Evolutionary conservation across 1,140 invertebrate species (phyloP).

Genomic region (Drosophila ohnishii): DNA sequence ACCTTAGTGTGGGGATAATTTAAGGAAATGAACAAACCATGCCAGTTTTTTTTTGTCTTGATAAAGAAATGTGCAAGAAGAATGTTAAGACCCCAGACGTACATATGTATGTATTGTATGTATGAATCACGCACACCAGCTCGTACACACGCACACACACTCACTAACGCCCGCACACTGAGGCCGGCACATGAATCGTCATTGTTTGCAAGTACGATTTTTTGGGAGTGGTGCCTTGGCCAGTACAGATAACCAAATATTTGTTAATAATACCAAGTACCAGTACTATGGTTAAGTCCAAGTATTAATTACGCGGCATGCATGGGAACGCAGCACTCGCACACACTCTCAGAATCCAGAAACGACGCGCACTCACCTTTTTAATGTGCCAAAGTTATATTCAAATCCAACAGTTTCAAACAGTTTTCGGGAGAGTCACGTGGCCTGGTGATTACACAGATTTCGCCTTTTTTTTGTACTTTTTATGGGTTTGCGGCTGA

Average conservation of each 20-base stretch:
- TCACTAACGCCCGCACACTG: slow-evolving; percentile 12
- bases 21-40: slow-evolving; percentile 58
- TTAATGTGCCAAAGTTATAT: slow-evolving; percentile 16
- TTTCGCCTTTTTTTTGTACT: neutral
- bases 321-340: slow-evolving; percentile 26
- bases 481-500: slow-evolving; percentile 15
- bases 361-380: slow-evolving; percentile 59
- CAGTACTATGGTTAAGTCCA: slow-evolving; percentile 1
- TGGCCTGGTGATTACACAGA: neutral
- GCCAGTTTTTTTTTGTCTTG: slow-evolving; percentile 44
- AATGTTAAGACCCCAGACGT: slow-evolving; percentile 45
- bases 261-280: slow-evolving; percentile 21
- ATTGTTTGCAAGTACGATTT: slow-evolving; percentile 42
- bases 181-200: slow-evolving; percentile 63
- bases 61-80: slow-evolving; percentile 69
- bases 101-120: slow-evolving; percentile 6
- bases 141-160: slow-evolving; percentile 23
- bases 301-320: slow-evolving; percentile 25
- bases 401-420: neutral
- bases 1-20: slow-evolving; percentile 57
- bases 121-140: slow-evolving; percentile 68
- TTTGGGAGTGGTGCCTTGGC: slow-evolving; percentile 61
- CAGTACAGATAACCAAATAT: slow-evolving; percentile 29
- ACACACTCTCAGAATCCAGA: slow-evolving; percentile 7
- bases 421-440: neutral